Percentiles rank a stretch among this genome's conserved stretches.
Conservation (phyloP, 2,888 invertebrate species). For the Rugalucina vietnamica region DNA sequence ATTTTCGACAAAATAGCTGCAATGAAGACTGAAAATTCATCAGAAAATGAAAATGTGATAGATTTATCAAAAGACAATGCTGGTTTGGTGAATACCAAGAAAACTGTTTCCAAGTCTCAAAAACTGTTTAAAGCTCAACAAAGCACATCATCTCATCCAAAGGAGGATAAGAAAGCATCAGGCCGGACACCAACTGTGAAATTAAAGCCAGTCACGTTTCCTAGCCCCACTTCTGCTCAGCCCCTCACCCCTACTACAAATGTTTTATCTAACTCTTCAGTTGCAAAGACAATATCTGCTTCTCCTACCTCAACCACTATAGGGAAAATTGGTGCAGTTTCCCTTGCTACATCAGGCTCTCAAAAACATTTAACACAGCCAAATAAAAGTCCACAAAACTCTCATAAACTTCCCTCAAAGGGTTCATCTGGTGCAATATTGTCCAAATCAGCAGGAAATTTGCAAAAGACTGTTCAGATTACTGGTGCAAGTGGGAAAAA, state of each 20-base stretch:
- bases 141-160: conserved; percentile 57
- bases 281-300: conserved; percentile 56
- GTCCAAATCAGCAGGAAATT: conserved; percentile 37
- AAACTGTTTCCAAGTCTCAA: conserved; percentile 52
- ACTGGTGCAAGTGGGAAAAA: conserved; percentile 56
- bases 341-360: conserved; percentile 66
- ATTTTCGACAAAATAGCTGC: conserved; percentile 64
- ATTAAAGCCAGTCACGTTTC: conserved; percentile 88
- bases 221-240: conserved; percentile 78
- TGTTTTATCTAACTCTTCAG: neutral
- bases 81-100: conserved; percentile 34
- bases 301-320: conserved; percentile 71
- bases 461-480: conserved; percentile 55
- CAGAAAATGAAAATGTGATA: conserved; percentile 27
- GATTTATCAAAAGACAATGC: conserved; percentile 19
- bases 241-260: conserved; percentile 52
- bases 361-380: conserved; percentile 49
- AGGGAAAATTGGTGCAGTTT: conserved; percentile 67
- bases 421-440: conserved; percentile 9
- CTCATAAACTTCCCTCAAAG: conserved; percentile 18
- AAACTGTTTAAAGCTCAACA: conserved; percentile 66
- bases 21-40: conserved; percentile 54
- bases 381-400: conserved; percentile 50
- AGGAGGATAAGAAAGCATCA: conserved; percentile 76
- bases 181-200: conserved; percentile 79